Conservation (phyloP, 2,113 vertebrate species). For the Myodes glareolus region DNA sequence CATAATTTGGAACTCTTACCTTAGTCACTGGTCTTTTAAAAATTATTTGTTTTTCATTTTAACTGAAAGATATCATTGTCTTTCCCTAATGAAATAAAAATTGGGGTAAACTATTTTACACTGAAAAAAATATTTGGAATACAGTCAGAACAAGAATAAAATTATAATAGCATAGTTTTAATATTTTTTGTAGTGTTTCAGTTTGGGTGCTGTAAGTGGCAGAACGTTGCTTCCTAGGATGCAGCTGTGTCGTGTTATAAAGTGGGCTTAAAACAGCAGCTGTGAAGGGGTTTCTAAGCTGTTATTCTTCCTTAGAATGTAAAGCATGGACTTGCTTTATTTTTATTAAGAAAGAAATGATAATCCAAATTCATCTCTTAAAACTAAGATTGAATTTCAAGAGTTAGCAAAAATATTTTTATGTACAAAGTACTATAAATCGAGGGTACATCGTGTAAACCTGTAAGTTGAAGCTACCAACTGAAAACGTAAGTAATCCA, state of each 20-base stretch:
- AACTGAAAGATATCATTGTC: constrained; percentile 23
- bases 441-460: not conserved
- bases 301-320: not conserved
- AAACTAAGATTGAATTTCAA: constrained; percentile 31
- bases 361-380: not conserved
- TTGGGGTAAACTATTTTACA: not conserved
- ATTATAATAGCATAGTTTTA: not conserved
- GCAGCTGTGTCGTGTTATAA: not conserved
- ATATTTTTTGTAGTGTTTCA: not conserved
- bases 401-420: constrained; percentile 12
- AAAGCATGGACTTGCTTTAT: not conserved
- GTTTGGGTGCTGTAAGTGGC: constrained; percentile 5
- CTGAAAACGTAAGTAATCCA: constrained; percentile 10
- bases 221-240: constrained; percentile 3
- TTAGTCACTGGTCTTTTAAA: constrained; percentile 34
- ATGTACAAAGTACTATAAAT: not conserved
- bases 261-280: not conserved
- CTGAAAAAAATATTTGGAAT: constrained; percentile 5
- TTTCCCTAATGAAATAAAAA: not conserved
- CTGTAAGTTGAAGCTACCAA: constrained; percentile 24
- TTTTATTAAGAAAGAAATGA: constrained; percentile 30
- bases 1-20: not conserved
- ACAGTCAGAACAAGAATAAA: not conserved
- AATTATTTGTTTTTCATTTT: constrained; percentile 52
- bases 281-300: not conserved